Conservation (phyloP, 2,113 vertebrate genomes). For the Calidris pygmaea region DNA sequence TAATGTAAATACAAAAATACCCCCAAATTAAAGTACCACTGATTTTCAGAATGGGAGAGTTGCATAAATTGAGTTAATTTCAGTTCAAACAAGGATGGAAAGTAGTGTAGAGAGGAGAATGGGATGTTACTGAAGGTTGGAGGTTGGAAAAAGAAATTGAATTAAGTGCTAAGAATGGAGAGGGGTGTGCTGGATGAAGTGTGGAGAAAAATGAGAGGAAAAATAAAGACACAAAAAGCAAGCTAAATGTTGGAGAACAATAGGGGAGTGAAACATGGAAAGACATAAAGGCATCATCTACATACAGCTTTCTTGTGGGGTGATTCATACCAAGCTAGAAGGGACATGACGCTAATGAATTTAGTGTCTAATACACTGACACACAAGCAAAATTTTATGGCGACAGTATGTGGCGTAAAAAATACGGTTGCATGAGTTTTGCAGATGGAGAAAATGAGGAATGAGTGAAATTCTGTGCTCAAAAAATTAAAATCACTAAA, state of each 20-base stretch:
- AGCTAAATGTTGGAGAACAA: not conserved
- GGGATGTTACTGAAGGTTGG: not conserved
- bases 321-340: not conserved
- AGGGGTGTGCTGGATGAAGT: not conserved
- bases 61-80: not conserved
- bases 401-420: not conserved
- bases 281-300: not conserved
- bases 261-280: not conserved
- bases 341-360: not conserved
- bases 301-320: not conserved
- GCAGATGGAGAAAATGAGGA: not conserved
- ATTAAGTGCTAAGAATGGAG: not conserved
- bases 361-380: not conserved
- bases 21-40: not conserved
- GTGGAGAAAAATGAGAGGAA: not conserved
- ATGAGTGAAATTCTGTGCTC: not conserved
- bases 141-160: not conserved
- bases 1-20: not conserved
- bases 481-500: not conserved
- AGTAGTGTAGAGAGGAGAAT: not conserved
- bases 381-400: not conserved
- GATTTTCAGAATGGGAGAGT: not conserved
- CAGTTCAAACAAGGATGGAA: not conserved
- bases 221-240: not conserved
- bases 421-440: not conserved